Base-by-base conservation (phyloP, 2,113 vertebrate genomes). In the Camelus dromedarius region DNA sequence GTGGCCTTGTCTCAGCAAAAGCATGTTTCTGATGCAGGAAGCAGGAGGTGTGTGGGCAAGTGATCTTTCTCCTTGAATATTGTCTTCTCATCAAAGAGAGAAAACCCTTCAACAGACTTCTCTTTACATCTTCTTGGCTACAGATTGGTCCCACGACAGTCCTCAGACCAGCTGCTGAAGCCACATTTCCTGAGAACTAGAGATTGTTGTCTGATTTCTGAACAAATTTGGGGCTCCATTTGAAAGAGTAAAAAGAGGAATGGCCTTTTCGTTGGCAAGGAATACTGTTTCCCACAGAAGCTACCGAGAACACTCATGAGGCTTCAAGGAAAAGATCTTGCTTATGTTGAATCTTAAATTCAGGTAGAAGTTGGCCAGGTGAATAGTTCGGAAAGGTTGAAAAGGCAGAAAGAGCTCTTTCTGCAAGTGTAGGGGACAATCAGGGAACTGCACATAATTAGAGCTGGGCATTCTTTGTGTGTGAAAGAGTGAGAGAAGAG, bases 311-410 rank as follows among this genome's bases (percentile, higher is more conserved):
- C 52, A 70, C 19, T 69, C 28, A 60, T 30, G n/a, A 50, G 18
- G 26, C 50, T 81, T 91, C 26, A 20, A 3, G 20, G 56, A 75
- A 10, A 52, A 86, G 5, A 86, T 89, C 12, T 3, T 72, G 32
- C 35, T 72, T 48, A 56, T 42, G 42, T 38, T 85, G 60, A 91
- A 86, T 52, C 64, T 91, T 94, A n/a, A 95, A 56, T 75, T 82
- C 48, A 79, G 28, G 22, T 77, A 60, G 62, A 89, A 90, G 26
- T 24, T 62, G 58, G 48, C 48, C 32, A 52, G 8, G 26, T 89
- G 42, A 69, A 75, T 30, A 58, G 38, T 66, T 76, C 84, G 38
- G 24, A 84, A 96, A 93, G 30, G 5, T 42, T 73, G 38, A 62
- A 79, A 56, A 84, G 58, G 26, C 19, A 72, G 22, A 84, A 35